phyloP scores from a whole-genome alignment of 2,797 vertebrate genomes.

The Hemibagrus guttatus region DNA sequence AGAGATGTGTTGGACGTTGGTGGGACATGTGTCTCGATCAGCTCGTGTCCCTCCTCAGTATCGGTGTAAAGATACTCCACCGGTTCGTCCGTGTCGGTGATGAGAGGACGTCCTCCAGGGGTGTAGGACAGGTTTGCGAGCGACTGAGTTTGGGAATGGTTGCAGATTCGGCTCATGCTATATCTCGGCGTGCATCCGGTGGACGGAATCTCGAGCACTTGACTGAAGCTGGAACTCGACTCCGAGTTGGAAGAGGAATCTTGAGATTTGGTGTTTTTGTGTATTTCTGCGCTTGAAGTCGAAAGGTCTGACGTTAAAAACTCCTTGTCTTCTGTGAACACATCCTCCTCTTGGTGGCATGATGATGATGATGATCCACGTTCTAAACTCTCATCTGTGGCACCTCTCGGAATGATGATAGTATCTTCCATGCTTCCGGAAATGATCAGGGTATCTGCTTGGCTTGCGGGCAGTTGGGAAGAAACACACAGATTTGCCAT shows the following conservation, averaged over 20 bases:
- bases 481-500: conserved; percentile 37
- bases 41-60: conserved; percentile 67
- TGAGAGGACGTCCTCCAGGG: conserved; percentile 65
- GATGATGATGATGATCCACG: background rate
- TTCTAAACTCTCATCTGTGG: conserved; percentile 55
- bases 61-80: conserved; percentile 77
- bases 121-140: conserved; percentile 68
- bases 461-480: conserved; percentile 41
- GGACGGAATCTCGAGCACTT: conserved; percentile 58
- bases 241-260: conserved; percentile 46
- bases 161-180: conserved; percentile 76
- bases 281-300: background rate
- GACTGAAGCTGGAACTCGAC: conserved; percentile 66
- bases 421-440: conserved; percentile 55
- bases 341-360: conserved; percentile 48
- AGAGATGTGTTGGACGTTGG: conserved; percentile 66
- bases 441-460: conserved; percentile 57
- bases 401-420: conserved; percentile 57
- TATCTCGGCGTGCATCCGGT: conserved; percentile 74
- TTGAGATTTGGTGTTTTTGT: background rate
- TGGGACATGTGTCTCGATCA: conserved; percentile 72
- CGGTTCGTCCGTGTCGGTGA: conserved; percentile 56
- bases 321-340: background rate
- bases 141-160: conserved; percentile 54
- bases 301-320: conserved; percentile 30